Evolutionary conservation across 2,797 vertebrate genomes (phyloP), one percentile per base, ranked within the genome.

Genomic region (Apodemus agrarius): DNA sequence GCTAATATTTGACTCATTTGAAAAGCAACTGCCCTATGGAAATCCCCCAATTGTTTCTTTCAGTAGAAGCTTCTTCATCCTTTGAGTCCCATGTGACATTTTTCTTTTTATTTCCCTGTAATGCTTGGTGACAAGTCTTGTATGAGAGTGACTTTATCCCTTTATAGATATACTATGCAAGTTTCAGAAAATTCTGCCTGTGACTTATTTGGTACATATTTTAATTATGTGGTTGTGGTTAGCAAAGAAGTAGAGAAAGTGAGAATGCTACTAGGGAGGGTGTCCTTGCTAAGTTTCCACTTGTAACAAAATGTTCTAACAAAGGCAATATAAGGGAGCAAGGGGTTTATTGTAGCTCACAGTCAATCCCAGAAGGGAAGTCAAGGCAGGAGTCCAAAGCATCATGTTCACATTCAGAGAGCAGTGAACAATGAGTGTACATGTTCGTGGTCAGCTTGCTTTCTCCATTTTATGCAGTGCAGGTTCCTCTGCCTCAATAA

Each of bases 201-300:
- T 13, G 13, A 46, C 34, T 91, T 81, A 10, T 78, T 57, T 86
- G 49, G 40, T 90, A 54, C 26, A 43, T 17, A 89, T 52, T 79
- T 79, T 89, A 75, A 57, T 69, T 69, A 84, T 54, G 83, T 59
- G 17, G 40, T n/a, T 63, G 13, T 94, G 75, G 80, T 95, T 63
- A 95, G 76, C 46, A 85, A 89, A 92, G 75, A 86, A 24, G 21
- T 21, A 63, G 46, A 83, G 74, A 78, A 17, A 89, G 63, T 52
- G 43, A 52, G 95, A 87, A 2, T 31, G 26, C 49, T 16, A 24
- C 10, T 81, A 6, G 67, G 26, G 76, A 54, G 72, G 86, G n/a
- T 31, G 34, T 31, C 52, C 26, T 57, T 10, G 9, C 57, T 40
- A 88, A 11, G 29, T 74, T 74, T 74, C 49, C 19, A 31, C 24